Evolutionary conservation across 2,113 vertebrate genomes (phyloP).

Genomic region (Neolamprologus fasciatus): DNA sequence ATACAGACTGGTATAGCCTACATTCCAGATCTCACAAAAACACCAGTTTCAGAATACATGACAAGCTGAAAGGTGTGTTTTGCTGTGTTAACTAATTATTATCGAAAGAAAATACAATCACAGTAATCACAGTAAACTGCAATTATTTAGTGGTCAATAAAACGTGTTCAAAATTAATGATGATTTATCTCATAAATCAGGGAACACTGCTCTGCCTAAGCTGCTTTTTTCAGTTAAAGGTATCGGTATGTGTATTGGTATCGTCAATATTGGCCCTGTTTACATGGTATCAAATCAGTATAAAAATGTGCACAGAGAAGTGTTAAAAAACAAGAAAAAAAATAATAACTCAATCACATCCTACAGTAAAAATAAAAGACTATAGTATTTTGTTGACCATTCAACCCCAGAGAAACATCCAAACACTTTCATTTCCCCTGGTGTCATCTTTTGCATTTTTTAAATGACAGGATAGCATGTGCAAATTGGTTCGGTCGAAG

Average conservation of each 20-base stretch:
- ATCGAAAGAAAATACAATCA: fast-evolving
- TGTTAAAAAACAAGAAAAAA: background rate
- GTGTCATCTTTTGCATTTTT: background rate
- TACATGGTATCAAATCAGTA: background rate
- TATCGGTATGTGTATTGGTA: background rate
- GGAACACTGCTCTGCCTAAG: background rate
- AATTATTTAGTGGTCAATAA: background rate
- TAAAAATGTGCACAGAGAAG: fast-evolving
- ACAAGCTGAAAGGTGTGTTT: background rate
- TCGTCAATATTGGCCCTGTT: background rate
- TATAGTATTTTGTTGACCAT: background rate
- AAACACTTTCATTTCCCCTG: background rate
- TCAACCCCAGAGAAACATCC: background rate
- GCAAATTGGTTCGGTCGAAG: background rate
- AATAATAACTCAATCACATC: background rate
- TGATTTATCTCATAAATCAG: background rate
- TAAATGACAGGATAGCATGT: background rate
- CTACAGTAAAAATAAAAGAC: background rate
- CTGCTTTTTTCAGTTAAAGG: background rate
- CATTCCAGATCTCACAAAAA: background rate
- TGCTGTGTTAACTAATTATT: background rate
- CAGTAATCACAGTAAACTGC: background rate
- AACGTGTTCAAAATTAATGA: fast-evolving
- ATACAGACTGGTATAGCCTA: background rate
- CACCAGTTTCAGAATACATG: background rate